Conservation (phyloP, 64 coral and sea anemone species). For the Exaiptasia diaphana region DNA sequence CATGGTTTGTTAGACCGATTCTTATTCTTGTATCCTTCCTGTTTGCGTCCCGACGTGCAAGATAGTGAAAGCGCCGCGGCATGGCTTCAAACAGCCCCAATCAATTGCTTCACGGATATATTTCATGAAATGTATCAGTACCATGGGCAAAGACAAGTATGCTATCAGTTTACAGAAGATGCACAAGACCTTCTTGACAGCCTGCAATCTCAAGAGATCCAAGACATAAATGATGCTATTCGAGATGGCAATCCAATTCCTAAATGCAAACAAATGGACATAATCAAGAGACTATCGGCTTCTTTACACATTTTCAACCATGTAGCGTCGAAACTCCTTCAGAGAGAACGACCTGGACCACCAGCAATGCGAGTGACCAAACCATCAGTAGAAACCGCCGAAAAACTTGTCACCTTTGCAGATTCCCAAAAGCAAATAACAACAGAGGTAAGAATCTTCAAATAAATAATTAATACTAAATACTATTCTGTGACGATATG, state of each 20-base stretch:
- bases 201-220: background rate
- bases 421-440: constrained; percentile 27
- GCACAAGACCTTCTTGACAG: background rate
- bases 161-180: background rate
- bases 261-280: constrained; percentile 49
- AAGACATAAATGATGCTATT: constrained; percentile 1
- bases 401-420: background rate
- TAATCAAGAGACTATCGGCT: constrained; percentile 13
- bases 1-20: constrained; percentile 68
- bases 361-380: background rate
- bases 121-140: constrained; percentile 18
- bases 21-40: constrained; percentile 39
- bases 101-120: background rate
- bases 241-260: constrained; percentile 20
- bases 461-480: background rate
- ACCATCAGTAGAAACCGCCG: background rate
- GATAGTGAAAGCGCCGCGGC: constrained; percentile 8
- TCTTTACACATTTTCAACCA: constrained; percentile 46
- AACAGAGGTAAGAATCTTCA: constrained; percentile 23
- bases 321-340: constrained; percentile 4
- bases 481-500: background rate
- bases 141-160: background rate
- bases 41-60: constrained; percentile 11
- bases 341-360: background rate
- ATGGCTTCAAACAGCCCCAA: background rate